phyloP scores from a whole-genome alignment of 2,113 vertebrate genomes.

The Phaethon lepturus region DNA sequence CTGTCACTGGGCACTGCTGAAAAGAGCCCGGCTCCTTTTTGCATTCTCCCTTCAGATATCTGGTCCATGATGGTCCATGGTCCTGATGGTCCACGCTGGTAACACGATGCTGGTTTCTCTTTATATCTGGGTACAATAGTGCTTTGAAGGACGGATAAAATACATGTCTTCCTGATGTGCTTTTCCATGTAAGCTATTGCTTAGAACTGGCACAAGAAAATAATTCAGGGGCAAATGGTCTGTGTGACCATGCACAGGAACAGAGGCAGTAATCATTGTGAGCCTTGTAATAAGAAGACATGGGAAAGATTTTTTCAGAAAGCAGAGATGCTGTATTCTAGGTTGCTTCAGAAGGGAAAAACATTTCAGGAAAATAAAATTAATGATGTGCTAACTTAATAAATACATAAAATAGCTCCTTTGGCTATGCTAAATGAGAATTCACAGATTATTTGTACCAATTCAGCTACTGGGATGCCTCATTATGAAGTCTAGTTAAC shows the following conservation, averaged over 20 bases:
- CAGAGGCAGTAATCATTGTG: rapidly evolving
- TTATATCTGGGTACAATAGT: background rate
- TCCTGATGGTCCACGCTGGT: background rate
- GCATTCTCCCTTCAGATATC: background rate
- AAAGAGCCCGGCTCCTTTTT: background rate
- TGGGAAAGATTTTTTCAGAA: background rate
- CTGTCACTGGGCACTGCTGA: background rate
- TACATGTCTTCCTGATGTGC: background rate
- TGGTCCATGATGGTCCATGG: background rate
- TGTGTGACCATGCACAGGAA: background rate
- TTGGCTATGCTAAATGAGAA: background rate
- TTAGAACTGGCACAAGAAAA: background rate
- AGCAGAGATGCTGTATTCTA: background rate
- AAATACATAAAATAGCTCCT: background rate
- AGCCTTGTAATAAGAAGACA: background rate
- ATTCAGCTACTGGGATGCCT: background rate
- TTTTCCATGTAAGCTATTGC: background rate
- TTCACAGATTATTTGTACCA: background rate
- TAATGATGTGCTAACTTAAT: background rate
- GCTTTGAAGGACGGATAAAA: background rate
- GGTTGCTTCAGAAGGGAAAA: background rate
- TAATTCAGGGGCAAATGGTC: background rate
- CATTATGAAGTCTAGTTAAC: background rate
- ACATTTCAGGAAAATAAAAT: conserved; percentile 7
- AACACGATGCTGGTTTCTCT: background rate